Percentiles rank a stretch among this genome's conserved stretches.
Evolutionary conservation across 2,113 vertebrate genomes (phyloP).

Genomic region (Hemibagrus wyckioides): DNA sequence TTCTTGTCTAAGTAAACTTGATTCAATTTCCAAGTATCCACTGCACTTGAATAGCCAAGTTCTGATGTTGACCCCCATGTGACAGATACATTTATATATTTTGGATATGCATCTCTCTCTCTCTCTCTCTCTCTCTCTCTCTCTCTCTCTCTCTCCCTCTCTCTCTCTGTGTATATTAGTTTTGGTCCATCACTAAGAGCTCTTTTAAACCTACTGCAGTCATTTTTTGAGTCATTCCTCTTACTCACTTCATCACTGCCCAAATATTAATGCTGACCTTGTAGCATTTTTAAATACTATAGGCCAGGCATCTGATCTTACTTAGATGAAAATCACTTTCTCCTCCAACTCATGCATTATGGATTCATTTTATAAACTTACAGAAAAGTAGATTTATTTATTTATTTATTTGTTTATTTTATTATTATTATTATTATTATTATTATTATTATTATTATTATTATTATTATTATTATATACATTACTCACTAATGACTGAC

Average conservation of each 20-base stretch:
- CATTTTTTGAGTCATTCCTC: not conserved
- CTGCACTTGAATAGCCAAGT: not conserved
- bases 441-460: slow-evolving; percentile 5
- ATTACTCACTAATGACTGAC: not conserved
- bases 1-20: not conserved
- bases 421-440: not conserved
- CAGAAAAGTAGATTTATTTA: not conserved
- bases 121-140: too few relatives aligned
- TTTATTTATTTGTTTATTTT: not conserved
- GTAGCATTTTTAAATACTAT: not conserved
- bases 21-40: not conserved
- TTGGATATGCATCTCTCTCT: not conserved
- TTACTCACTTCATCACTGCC: not conserved
- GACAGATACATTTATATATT: not conserved
- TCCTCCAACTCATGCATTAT: not conserved
- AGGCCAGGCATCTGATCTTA: not conserved
- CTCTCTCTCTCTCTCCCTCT: too few relatives aligned
- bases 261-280: not conserved
- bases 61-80: not conserved
- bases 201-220: not conserved
- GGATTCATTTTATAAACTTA: not conserved
- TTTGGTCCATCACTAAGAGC: not conserved
- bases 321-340: not conserved
- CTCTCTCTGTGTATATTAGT: too few relatives aligned
- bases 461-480: not conserved